Base-by-base conservation (phyloP, 2,888 invertebrate species). In the Nymphalis urticae region DNA sequence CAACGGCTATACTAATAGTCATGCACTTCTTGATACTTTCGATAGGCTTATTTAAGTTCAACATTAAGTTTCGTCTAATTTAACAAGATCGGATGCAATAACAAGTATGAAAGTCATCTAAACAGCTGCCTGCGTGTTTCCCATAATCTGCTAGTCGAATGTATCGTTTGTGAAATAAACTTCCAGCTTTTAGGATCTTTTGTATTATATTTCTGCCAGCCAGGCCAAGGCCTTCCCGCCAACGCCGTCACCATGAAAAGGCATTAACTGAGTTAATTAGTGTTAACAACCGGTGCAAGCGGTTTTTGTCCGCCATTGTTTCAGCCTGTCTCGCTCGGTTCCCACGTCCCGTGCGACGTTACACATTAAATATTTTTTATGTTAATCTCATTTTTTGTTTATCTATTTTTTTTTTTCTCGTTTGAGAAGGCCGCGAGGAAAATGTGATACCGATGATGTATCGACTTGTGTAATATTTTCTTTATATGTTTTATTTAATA, bases 291-390 rank as follows among this genome's bases (percentile, higher is more conserved):
- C 80, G 79, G 80, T 81, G 84, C 80, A 80, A 81, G 82, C 75
- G 75, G 82, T 83, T 85, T 77, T 80, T 79, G 76, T 79, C 75
- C 64, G 73, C 80, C 79, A 85, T 88, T 88, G 87, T 87, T 75
- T 76, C 72, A 71, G 75, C 48, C 59, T 68, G 65, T 51, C 73
- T 56, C 62, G 68, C 72, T 68, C 70, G 72, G 76, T 85, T 88
- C 88, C 87, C 88, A 88, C 87, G 87, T 75, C 77, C 79, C 72
- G 70, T 70, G 73, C 72, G 63, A 73, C 71, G 74, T 72, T 73
- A 74, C 73, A 73, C 75, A 76, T 74, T 71, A 70, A 71, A 71
- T 68, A 64, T 72, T 70, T 74, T 74, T 72, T 66, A 73, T 72
- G 71, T 70, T 72, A 73, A 73, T 73, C 70, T 68, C 42, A 62